Evolutionary conservation across 1,140 invertebrate species (phyloP).

Genomic region (Ericerus pela): DNA sequence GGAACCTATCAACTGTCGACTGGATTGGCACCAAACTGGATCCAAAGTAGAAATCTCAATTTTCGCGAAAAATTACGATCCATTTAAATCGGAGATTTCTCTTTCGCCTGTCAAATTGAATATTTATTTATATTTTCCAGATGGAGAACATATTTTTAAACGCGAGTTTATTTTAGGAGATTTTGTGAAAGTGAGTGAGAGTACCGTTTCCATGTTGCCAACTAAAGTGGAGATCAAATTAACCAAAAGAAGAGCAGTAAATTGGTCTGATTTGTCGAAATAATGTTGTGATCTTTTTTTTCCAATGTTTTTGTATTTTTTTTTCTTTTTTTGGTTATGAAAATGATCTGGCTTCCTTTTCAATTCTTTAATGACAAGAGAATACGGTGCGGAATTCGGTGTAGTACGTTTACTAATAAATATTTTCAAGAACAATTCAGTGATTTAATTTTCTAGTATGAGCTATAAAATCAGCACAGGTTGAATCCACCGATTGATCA

Average conservation of each 20-base stretch:
- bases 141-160: slow-evolving; percentile 58
- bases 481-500: no score
- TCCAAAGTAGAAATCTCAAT: slow-evolving; percentile 67
- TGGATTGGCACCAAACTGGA: slow-evolving; percentile 87
- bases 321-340: no score
- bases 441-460: no score
- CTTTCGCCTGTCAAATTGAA: slow-evolving; percentile 70
- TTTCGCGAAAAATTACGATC: slow-evolving; percentile 81
- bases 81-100: slow-evolving; percentile 54
- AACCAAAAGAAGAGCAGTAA: slow-evolving; percentile 66
- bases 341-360: no score
- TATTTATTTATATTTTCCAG: slow-evolving; percentile 61
- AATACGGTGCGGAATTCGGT: no score
- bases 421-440: no score
- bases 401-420: no score
- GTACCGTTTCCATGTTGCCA: slow-evolving; percentile 60
- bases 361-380: no score
- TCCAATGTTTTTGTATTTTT: no score
- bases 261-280: slow-evolving; percentile 45
- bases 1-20: slow-evolving; percentile 56
- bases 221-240: slow-evolving; percentile 94
- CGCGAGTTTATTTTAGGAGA: slow-evolving; percentile 70
- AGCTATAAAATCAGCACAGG: no score
- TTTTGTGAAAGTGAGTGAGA: slow-evolving; percentile 53
- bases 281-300: no score